Conservation (phyloP, 2,113 vertebrate species). For the Gambusia affinis region DNA sequence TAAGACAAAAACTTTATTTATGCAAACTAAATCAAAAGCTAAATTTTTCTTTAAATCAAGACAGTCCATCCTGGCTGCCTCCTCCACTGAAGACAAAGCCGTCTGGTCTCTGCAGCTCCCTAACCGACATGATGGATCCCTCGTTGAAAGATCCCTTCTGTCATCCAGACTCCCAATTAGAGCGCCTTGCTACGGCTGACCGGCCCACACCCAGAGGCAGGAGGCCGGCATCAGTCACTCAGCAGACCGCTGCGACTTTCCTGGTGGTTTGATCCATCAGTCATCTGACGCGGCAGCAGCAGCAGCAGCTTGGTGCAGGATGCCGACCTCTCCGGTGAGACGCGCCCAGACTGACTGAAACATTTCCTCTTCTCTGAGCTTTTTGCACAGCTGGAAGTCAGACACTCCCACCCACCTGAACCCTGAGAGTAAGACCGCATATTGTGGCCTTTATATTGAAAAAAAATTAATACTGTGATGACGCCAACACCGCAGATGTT, state of each 20-base stretch:
- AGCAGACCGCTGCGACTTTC: constrained; percentile 38
- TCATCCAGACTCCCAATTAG: constrained; percentile 66
- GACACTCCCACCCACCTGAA: background rate
- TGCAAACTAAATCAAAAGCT: too few species aligned
- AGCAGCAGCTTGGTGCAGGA: background rate
- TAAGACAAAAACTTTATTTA: too few species aligned
- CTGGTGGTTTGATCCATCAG: constrained; percentile 26
- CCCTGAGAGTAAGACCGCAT: background rate
- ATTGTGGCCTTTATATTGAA: too few species aligned
- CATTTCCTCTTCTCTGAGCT: background rate
- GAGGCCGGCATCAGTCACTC: constrained; percentile 59
- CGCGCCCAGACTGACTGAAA: background rate
- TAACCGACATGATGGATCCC: constrained; percentile 50
- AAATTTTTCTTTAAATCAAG: background rate
- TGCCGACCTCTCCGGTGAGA: background rate
- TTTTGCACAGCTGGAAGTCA: background rate
- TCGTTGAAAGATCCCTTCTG: constrained; percentile 50
- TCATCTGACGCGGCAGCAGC: constrained; percentile 39
- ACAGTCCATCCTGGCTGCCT: background rate
- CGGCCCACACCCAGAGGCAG: constrained; percentile 32
- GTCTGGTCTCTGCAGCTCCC: constrained; percentile 32
- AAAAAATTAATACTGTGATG: too few species aligned
- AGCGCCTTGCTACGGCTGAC: constrained; percentile 31
- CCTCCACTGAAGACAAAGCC: constrained; percentile 21
- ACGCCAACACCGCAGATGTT: too few species aligned